Conservation (phyloP, 2,113 vertebrate genomes). For the Anguilla japonica region DNA sequence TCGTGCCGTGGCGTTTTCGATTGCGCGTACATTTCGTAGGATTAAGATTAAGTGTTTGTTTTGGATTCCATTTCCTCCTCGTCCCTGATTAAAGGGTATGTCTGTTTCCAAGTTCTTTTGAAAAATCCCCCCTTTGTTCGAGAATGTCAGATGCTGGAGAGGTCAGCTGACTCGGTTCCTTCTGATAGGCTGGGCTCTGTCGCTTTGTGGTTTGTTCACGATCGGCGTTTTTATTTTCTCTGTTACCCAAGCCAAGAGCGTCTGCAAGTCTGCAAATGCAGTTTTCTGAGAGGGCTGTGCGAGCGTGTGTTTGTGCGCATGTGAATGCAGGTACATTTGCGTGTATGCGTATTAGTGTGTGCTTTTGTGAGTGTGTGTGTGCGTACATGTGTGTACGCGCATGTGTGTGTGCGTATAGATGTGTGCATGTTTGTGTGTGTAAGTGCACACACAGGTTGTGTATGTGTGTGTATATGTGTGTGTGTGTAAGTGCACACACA, state of each 20-base stretch:
- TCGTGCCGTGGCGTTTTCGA: not conserved
- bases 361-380: not conserved
- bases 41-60: not conserved
- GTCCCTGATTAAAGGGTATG: constrained; percentile 26
- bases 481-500: no score
- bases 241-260: constrained; percentile 44
- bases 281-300: constrained; percentile 43
- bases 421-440: not conserved
- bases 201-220: constrained; percentile 41
- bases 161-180: constrained; percentile 42
- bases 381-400: not conserved
- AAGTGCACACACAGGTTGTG: no score
- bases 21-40: not conserved
- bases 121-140: constrained; percentile 44
- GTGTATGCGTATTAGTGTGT: no score
- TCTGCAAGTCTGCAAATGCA: constrained; percentile 51
- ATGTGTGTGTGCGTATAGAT: not conserved
- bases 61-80: constrained; percentile 21
- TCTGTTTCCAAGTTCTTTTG: constrained; percentile 30
- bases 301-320: constrained; percentile 1
- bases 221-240: constrained; percentile 34
- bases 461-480: no score
- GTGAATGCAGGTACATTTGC: not conserved
- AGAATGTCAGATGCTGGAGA: constrained; percentile 33
- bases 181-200: constrained; percentile 42